Conservation (phyloP, 2,797 vertebrate genomes). For the Malurus leucopterus region DNA sequence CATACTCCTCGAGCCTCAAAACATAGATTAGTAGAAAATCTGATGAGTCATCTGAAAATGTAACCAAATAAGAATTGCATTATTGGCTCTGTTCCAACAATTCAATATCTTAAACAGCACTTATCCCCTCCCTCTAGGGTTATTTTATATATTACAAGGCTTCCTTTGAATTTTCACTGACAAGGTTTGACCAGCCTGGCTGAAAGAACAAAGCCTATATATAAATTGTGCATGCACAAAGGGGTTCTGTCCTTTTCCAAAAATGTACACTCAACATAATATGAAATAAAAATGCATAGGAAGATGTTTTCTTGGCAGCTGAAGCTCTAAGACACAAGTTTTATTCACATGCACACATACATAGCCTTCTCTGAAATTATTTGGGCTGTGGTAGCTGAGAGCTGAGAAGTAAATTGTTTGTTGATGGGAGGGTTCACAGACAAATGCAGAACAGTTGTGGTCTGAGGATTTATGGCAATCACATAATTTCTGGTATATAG, state of each 20-base stretch:
- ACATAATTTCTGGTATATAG: background rate
- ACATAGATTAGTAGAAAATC: constrained; percentile 3
- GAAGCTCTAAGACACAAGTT: background rate
- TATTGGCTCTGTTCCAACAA: constrained; percentile 35
- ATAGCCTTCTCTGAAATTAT: background rate
- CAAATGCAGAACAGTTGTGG: background rate
- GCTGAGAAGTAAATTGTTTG: background rate
- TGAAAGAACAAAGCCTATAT: constrained; percentile 37
- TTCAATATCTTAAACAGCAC: constrained; percentile 56
- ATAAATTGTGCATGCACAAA: constrained; percentile 20
- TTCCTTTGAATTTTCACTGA: constrained; percentile 12
- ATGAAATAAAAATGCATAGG: background rate
- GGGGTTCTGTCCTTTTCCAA: background rate
- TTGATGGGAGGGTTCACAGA: background rate
- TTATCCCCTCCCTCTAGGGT: constrained; percentile 27
- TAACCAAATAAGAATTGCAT: constrained; percentile 16
- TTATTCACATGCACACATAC: background rate
- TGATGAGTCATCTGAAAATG: constrained; percentile 58
- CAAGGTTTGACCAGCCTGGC: constrained; percentile 13
- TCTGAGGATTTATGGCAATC: background rate
- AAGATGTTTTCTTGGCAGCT: background rate
- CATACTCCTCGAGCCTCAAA: background rate
- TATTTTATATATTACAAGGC: constrained; percentile 28
- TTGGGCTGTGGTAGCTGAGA: background rate
- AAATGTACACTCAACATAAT: background rate